These are phyloP conservation scores for Anthophora plumipes DNA, from an alignment of 2,888 invertebrate species.

Conservation along the genomic window DNA sequence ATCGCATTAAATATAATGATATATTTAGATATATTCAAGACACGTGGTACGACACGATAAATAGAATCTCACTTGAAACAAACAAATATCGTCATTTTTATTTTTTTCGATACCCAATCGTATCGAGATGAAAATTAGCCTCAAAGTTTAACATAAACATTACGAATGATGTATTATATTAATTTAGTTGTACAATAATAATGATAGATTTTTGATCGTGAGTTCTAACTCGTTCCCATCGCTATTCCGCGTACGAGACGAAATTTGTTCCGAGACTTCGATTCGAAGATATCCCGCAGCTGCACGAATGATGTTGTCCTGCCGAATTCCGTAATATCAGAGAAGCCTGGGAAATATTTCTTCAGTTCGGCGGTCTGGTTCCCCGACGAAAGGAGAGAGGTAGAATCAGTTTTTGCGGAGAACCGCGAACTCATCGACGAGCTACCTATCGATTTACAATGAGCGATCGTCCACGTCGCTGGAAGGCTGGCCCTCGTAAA, in stretches of 20 bases:
- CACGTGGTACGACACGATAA: too few species aligned
- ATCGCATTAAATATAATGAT: too few species aligned
- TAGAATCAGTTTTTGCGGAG: conserved; percentile 62
- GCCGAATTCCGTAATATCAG: conserved; percentile 66
- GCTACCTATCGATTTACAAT: conserved; percentile 75
- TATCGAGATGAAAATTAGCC: too few species aligned
- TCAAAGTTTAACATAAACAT: too few species aligned
- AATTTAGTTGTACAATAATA: too few species aligned
- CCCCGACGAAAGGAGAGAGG: conserved; percentile 35
- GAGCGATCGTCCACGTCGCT: conserved; percentile 70
- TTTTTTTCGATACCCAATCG: too few species aligned
- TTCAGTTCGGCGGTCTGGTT: conserved; percentile 54
- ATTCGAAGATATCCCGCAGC: conserved; percentile 62
- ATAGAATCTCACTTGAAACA: too few species aligned
- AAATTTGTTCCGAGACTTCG: conserved; percentile 67
- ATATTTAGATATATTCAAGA: too few species aligned
- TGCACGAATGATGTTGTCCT: conserved; percentile 69
- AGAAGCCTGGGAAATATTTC: conserved; percentile 64
- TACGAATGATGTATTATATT: too few species aligned
- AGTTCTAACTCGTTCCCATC: conserved; percentile 19
- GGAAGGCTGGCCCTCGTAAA: conserved; percentile 66
- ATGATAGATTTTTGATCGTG: background rate
- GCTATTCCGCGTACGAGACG: conserved; percentile 36
- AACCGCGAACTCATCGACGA: conserved; percentile 45
- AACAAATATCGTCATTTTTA: too few species aligned